Conservation (phyloP, 2,797 vertebrate species). For the Sebastes vulpes region DNA sequence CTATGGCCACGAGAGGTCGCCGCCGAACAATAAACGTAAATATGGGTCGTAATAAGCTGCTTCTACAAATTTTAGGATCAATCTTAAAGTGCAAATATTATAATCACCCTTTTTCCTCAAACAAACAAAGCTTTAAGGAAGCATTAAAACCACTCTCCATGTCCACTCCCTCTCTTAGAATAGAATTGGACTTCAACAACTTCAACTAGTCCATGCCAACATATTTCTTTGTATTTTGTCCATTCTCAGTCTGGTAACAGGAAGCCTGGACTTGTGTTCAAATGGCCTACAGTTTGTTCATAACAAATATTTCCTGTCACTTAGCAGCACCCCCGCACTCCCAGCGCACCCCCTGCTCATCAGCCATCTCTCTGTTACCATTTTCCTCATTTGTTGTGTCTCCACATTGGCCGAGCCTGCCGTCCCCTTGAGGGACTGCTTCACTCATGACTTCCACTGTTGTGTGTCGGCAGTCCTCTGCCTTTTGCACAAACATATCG, state of each 20-base stretch:
- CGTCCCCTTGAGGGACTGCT: conserved; percentile 64
- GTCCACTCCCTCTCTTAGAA: background rate
- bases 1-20: no score
- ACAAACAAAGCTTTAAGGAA: background rate
- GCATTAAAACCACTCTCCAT: background rate
- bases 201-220: background rate
- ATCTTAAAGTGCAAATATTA: background rate
- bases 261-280: conserved; percentile 1
- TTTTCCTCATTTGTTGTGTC: conserved; percentile 63
- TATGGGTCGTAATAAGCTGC: no score
- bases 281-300: conserved; percentile 33
- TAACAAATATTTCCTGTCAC: conserved; percentile 60
- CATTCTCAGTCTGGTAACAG: background rate
- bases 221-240: conserved; percentile 6
- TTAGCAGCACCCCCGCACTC: conserved; percentile 24
- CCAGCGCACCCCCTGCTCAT: conserved; percentile 41
- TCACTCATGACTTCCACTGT: conserved; percentile 73
- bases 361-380: conserved; percentile 60
- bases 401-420: conserved; percentile 35
- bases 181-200: background rate
- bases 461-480: conserved; percentile 71
- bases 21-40: no score
- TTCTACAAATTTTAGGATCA: background rate
- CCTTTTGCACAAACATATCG: conserved; percentile 84
- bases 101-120: background rate